Conservation (phyloP, 2,888 invertebrate species). For the Drosophila percnosoma region DNA sequence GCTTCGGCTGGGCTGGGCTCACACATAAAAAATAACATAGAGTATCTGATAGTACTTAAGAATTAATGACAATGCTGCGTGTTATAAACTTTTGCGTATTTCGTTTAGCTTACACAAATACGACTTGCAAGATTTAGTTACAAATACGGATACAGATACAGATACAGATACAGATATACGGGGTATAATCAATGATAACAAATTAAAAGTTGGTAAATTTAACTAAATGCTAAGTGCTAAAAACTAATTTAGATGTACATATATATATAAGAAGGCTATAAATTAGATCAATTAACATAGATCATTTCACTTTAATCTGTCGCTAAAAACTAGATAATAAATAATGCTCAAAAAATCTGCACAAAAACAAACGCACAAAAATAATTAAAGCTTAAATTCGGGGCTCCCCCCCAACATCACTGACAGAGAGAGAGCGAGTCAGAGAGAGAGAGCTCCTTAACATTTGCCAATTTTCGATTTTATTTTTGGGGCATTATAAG, state of each 20-base stretch:
- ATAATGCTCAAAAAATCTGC: slow-evolving; percentile 57
- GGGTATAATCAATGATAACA: slow-evolving; percentile 64
- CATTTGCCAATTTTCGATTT: slow-evolving; percentile 33
- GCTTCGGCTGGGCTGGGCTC: slow-evolving; percentile 36
- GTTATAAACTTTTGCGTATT: slow-evolving; percentile 59
- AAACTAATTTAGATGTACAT: slow-evolving; percentile 30
- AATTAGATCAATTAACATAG: slow-evolving; percentile 27
- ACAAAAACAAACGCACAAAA: slow-evolving; percentile 53
- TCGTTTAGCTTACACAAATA: slow-evolving; percentile 53
- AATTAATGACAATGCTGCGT: slow-evolving; percentile 77
- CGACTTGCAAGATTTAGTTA: slow-evolving; percentile 61
- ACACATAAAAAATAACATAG: slow-evolving; percentile 69
- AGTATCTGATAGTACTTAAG: slow-evolving; percentile 53
- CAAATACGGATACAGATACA: slow-evolving; percentile 19
- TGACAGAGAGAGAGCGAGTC: not conserved
- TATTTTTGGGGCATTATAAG: slow-evolving; percentile 5
- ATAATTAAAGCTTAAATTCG: slow-evolving; percentile 70
- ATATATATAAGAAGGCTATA: slow-evolving; percentile 24
- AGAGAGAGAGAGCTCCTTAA: slow-evolving; percentile 33
- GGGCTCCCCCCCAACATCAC: slow-evolving; percentile 14
- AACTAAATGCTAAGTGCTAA: slow-evolving; percentile 58
- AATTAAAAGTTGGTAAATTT: slow-evolving; percentile 56
- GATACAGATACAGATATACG: slow-evolving; percentile 31
- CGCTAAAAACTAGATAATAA: slow-evolving; percentile 79
- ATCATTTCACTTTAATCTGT: slow-evolving; percentile 27